A percentile compares a stretch with the other conserved stretches of the same genome.
These are phyloP conservation scores for Cryptotis parvus DNA, from an alignment of 2,113 vertebrate genomes.

Conservation along the genomic window DNA sequence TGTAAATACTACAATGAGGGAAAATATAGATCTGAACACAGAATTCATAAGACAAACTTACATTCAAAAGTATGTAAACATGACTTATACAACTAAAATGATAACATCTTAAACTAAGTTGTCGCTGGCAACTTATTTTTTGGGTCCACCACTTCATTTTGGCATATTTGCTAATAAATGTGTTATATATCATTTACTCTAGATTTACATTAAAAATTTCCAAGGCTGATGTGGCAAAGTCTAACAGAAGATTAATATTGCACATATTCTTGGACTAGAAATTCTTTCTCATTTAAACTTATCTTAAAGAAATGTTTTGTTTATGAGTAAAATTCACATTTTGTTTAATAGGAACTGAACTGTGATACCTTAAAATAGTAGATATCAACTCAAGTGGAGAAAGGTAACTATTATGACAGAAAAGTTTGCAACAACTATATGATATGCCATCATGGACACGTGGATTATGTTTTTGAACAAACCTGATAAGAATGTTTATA, in stretches of 20 bases:
- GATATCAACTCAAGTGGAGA: neutral
- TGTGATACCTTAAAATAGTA: neutral
- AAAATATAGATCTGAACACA: conserved; percentile 10
- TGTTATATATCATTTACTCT: conserved; percentile 18
- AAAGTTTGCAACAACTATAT: neutral
- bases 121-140: neutral
- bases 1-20: neutral
- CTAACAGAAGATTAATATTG: neutral
- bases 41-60: conserved; percentile 15
- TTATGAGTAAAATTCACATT: neutral
- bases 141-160: no score
- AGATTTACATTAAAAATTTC: conserved; percentile 30
- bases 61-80: neutral
- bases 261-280: no score
- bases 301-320: conserved; percentile 26
- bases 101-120: conserved; percentile 44
- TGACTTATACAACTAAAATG: neutral
- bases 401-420: neutral
- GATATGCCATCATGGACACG: neutral
- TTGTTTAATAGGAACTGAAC: conserved; percentile 10
- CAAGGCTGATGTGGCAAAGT: neutral
- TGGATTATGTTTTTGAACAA: neutral
- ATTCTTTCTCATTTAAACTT: neutral
- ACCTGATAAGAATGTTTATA: neutral
- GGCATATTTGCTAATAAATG: neutral